phyloP scores from a whole-genome alignment of 2,113 vertebrate genomes.

The Trochalopteron elliotii region DNA sequence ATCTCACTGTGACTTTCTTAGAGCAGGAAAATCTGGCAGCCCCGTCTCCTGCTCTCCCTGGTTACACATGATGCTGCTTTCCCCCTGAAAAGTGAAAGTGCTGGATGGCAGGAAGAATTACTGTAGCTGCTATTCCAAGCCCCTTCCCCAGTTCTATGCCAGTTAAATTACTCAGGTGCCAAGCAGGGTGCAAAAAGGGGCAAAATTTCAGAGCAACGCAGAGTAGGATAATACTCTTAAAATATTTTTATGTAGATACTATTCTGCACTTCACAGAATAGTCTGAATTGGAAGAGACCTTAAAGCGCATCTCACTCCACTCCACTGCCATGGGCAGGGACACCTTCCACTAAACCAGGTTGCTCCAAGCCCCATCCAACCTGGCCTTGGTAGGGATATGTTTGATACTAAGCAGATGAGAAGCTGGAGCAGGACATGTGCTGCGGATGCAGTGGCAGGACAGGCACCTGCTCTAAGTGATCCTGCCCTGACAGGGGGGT shows the following conservation, averaged over 20 bases:
- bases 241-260: neutral
- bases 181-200: neutral
- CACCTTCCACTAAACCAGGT: neutral
- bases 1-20: neutral
- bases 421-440: accelerated
- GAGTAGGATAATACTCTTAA: neutral
- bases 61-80: neutral
- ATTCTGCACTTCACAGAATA: neutral
- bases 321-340: neutral
- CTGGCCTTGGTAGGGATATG: neutral
- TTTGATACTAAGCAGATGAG: neutral
- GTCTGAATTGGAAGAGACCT: neutral
- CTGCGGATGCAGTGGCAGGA: neutral
- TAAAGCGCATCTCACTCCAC: neutral
- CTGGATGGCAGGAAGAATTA: neutral
- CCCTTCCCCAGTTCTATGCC: neutral
- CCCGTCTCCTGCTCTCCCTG: accelerated
- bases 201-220: neutral
- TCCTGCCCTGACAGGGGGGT: neutral
- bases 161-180: neutral
- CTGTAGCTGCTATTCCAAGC: neutral
- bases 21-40: neutral
- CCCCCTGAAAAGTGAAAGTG: neutral
- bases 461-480: neutral
- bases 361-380: neutral